phyloP scores from a whole-genome alignment of 2,797 vertebrate species.

The Epinephelus coioides region DNA sequence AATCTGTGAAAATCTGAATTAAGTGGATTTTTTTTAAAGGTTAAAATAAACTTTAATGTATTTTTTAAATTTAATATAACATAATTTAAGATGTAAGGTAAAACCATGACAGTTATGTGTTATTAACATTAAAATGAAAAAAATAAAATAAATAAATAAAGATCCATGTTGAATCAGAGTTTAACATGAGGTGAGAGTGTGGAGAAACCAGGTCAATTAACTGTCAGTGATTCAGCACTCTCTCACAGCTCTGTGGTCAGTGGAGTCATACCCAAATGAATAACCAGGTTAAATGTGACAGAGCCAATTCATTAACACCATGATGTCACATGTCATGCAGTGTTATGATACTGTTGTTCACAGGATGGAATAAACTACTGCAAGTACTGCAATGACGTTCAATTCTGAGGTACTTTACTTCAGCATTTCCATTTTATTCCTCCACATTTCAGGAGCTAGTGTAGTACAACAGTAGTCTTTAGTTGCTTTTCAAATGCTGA shows the following conservation, averaged over 20 bases:
- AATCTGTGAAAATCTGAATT: background rate
- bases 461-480: background rate
- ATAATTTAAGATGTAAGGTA: no score
- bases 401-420: background rate
- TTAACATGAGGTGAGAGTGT: conserved; percentile 8
- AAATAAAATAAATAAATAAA: background rate
- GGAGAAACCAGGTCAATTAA: conserved; percentile 1
- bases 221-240: background rate
- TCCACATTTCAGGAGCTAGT: background rate
- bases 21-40: no score
- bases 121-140: background rate
- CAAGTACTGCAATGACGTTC: background rate
- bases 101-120: background rate
- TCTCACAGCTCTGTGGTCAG: background rate
- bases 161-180: background rate
- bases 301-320: background rate
- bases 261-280: background rate
- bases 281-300: background rate
- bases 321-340: background rate
- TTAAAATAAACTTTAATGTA: no score
- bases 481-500: background rate
- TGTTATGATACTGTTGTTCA: background rate
- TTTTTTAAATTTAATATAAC: no score
- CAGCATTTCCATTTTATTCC: background rate
- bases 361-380: background rate